phyloP scores from a whole-genome alignment of 1,140 invertebrate genomes.

The Drosophila sproati region DNA sequence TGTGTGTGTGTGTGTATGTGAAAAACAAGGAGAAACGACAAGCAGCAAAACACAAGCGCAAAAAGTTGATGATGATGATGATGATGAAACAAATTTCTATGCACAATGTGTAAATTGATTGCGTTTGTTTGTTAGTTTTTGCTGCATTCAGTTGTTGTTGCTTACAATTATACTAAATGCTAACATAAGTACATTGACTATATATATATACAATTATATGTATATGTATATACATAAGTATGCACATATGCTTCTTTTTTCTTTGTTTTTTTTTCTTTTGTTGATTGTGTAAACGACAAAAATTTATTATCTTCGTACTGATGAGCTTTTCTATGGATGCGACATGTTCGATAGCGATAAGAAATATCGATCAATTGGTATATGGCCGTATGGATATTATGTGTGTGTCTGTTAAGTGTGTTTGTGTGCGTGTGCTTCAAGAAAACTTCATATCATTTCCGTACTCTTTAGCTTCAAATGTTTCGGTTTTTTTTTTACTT shows the following conservation, averaged over 20 bases:
- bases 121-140: constrained; percentile 16
- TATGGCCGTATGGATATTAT: constrained; percentile 16
- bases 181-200: constrained; percentile 38
- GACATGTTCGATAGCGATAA: constrained; percentile 39
- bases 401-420: constrained; percentile 10
- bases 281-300: constrained; percentile 34
- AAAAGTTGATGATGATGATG: neutral
- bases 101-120: constrained; percentile 14
- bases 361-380: constrained; percentile 28
- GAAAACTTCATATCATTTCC: constrained; percentile 34
- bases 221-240: constrained; percentile 3
- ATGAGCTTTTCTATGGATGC: constrained; percentile 32
- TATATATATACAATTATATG: neutral
- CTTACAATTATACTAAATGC: constrained; percentile 43
- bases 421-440: constrained; percentile 29
- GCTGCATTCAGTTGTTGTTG: constrained; percentile 13
- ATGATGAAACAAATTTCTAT: constrained; percentile 16
- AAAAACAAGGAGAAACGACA: constrained; percentile 31
- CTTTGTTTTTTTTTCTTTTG: neutral
- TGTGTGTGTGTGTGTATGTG: constrained; percentile 8
- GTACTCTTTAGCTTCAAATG: constrained; percentile 20
- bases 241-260: constrained; percentile 12
- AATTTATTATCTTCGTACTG: constrained; percentile 24
- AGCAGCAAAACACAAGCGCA: constrained; percentile 40
- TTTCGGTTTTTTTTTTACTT: constrained; percentile 3